Base-by-base conservation (phyloP, 2,113 vertebrate genomes). In the Morone chrysops region DNA sequence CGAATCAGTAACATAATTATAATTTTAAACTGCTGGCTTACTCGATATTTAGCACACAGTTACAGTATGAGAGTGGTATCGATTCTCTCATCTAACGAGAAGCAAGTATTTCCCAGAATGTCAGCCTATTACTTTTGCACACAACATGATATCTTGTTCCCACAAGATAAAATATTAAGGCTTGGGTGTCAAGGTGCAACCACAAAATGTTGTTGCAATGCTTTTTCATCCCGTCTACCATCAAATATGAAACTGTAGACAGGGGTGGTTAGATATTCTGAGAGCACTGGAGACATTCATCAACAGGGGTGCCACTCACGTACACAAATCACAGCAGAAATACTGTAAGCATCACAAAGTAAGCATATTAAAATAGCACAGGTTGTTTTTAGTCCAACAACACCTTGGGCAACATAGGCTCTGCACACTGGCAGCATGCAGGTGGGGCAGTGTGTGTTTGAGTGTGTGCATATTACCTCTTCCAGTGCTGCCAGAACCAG, bases 401-500 rank as follows among this genome's bases (percentile, higher is more conserved):
- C 81, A 86, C 83, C 81, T 74, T 59, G 71, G 79, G 70, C 68
- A 61, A 65, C 83, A 84, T 79, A 75, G 62, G 48, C 53, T 72
- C 36, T 17, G 31, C 75, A 67, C 74, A 43, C 70, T 87, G 81
- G 75, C 75, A 87, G 78, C 56, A 78, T 81, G 81, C 83, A 84
- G 75, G 73, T 77, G 77, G 68, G 84, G 60, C 68, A 73, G 66
- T 51, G 68, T 62, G 83, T 78, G 63, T 65, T 43, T 62, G 71
- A 70, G 68, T n/a, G 76, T 62, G 81, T n/a, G 79, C 14, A 20
- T 51, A 6, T 77, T 83, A 95, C 98, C 96, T 98, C 97, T 92
- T 96, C 96, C 94, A 99, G 96, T 75, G 97, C 96, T 88, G 96
- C 91, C 94, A 99, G 94, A 87, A 99, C 97, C 95, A 96, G 93